Base-by-base conservation (phyloP, 2,797 vertebrate species). In the Pseudopleuronectes americanus region DNA sequence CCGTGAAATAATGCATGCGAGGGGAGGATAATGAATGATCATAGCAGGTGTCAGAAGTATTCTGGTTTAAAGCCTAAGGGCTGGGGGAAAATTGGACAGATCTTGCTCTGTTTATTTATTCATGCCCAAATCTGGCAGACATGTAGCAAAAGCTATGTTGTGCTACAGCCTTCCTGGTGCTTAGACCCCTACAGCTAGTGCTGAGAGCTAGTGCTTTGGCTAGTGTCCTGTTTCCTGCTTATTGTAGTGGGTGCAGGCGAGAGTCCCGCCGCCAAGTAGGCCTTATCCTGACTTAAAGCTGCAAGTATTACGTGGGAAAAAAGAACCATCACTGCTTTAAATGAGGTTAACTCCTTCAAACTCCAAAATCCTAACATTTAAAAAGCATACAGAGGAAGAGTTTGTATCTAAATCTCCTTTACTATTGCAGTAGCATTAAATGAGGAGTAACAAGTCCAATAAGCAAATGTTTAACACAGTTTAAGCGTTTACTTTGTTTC, bases 91-190 rank as follows among this genome's bases (percentile, higher is more conserved):
- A 86, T 90, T 86, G 87, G 81, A 76, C 76, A 68, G 74, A 87
- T 87, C 76, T 87, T 55, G 51, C 60, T 67, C 71, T 68, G 59
- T 83, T 92, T 88, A 89, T 86, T 90, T 90, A 87, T 91, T 90
- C 77, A 88, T 89, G 87, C 63, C 75, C 3, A 21, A 84, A 84
- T 84, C 85, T 90, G 87, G 82, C 85, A 83, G 78, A 70, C 65
- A 66, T 77, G 73, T 73, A 80, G 81, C 36, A 65, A 83, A 86
- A 79, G 68, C 85, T 75, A 80, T 84, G 87, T 85, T 81, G 76
- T 43, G n/a, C 65, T 65, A 26, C 73, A 70, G 78, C 74, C 49
- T 82, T 70, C 76, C 76, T 75, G 68, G 79, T 74, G 84, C 80
- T 78, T 64, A 77, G 75, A 68, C 67, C 81, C 76, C 78, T 69